These are phyloP conservation scores for Eumacrocentrus americanus DNA, from an alignment of 2,888 invertebrate species.

Conservation along the genomic window DNA sequence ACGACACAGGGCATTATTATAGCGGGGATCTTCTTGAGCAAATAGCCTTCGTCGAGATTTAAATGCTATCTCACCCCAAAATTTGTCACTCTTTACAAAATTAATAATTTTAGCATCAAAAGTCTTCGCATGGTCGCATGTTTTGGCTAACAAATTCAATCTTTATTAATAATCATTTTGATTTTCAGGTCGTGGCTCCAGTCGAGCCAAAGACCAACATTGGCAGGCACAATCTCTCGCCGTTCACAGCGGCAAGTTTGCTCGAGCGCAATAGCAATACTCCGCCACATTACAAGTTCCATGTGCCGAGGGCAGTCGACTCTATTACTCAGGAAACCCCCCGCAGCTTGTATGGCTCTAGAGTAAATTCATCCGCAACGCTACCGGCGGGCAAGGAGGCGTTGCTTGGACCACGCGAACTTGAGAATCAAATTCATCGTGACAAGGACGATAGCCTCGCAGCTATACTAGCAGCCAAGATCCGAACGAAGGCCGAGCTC, in stretches of 20 bases:
- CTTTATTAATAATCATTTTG: too few relatives aligned
- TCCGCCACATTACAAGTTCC: conserved; percentile 67
- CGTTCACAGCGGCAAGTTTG: conserved; percentile 65
- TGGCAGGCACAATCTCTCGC: conserved; percentile 65
- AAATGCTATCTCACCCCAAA: too few relatives aligned
- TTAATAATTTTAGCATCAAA: too few relatives aligned
- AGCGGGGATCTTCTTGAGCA: too few relatives aligned
- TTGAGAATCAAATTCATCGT: conserved; percentile 55
- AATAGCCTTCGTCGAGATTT: too few relatives aligned
- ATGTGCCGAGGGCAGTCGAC: conserved; percentile 73
- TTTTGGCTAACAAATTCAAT: too few relatives aligned
- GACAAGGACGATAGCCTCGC: conserved; percentile 66
- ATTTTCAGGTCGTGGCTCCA: conserved; percentile 51
- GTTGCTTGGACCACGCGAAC: conserved; percentile 49
- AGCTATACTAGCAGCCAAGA: conserved; percentile 72
- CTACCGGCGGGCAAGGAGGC: conserved; percentile 52
- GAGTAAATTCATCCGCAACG: conserved; percentile 53
- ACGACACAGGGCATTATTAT: too few relatives aligned
- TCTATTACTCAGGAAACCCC: conserved; percentile 64
- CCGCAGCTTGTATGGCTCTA: conserved; percentile 51
- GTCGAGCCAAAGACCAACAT: conserved; percentile 62
- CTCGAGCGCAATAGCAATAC: conserved; percentile 63
- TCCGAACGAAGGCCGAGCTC: conserved; percentile 85
- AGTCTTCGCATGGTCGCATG: too few relatives aligned
- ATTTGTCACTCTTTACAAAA: too few relatives aligned